A percentile compares a stretch with the other conserved stretches of the same genome.
Conservation (phyloP, 2,797 vertebrate genomes). For the Spinus olivaceus region DNA sequence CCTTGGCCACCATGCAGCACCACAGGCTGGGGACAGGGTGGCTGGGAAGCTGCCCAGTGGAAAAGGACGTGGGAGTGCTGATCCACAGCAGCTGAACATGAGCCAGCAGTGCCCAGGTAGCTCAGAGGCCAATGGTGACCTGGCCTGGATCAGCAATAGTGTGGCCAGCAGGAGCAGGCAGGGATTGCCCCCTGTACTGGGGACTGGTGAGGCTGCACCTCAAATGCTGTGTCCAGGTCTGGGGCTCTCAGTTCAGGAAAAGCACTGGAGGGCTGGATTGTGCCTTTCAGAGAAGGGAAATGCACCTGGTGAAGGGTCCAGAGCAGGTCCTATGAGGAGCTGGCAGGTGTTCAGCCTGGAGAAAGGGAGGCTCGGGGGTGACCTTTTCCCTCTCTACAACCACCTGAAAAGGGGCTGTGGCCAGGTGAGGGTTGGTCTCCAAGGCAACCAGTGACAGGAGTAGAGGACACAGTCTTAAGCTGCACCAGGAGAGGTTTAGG, state of each 20-base stretch:
- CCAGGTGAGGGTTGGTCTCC: neutral
- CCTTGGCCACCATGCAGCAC: rapidly evolving
- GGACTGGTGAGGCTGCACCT: rapidly evolving
- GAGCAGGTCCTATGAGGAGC: neutral
- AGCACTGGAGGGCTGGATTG: rapidly evolving
- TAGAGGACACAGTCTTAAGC: neutral
- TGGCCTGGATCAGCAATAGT: rapidly evolving
- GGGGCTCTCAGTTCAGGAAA: neutral
- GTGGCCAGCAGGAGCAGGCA: neutral
- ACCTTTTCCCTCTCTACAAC: neutral
- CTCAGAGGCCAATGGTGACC: rapidly evolving
- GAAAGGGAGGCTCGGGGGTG: neutral
- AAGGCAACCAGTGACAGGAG: rapidly evolving
- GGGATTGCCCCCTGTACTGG: rapidly evolving
- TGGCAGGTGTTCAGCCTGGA: neutral
- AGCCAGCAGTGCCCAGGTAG: neutral
- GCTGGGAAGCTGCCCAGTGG: neutral
- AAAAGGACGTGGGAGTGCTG: neutral
- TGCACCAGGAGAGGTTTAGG: neutral
- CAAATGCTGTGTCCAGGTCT: rapidly evolving
- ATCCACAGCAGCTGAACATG: neutral
- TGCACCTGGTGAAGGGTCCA: rapidly evolving
- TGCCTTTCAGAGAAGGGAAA: neutral
- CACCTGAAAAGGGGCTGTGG: neutral
- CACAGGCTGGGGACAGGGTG: neutral